Evolutionary conservation across 1,140 invertebrate genomes (phyloP), one percentile per base, ranked within the genome.

Genomic region (Leptoteleia sp.): DNA sequence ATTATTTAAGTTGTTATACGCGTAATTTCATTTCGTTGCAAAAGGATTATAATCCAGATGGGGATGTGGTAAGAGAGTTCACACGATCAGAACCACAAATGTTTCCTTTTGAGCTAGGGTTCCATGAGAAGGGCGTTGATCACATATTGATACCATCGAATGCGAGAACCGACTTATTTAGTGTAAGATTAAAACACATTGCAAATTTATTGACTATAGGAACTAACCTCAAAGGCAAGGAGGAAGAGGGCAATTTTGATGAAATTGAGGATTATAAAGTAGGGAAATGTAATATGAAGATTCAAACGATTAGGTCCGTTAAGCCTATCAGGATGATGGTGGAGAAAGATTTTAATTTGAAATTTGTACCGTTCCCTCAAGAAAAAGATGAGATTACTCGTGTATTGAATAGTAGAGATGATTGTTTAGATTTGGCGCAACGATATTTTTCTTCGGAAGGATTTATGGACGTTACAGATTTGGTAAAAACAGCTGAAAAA

Each of bases 401-500:
- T 15, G 7, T 72, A 6, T 25, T 12, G 15, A 72, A 72, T 11
- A n/a, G n/a, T 7, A 61, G 37, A 3, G 25, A 61, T 0, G 4
- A 52, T 40, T 71, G 67, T 52, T 6, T 15, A 0, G 13, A 45
- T 43, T 71, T n/a, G n/a, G n/a, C n/a, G n/a, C n/a, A n/a, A n/a
- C n/a, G n/a, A n/a, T n/a, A n/a, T n/a, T n/a, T n/a, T n/a, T n/a
- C n/a, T n/a, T n/a, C n/a, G n/a, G n/a, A n/a, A n/a, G n/a, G n/a
- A n/a, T n/a, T n/a, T n/a, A n/a, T n/a, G n/a, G n/a, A n/a, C n/a
- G n/a, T n/a, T n/a, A n/a, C n/a, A n/a, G n/a, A n/a, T n/a, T n/a
- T n/a, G n/a, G n/a, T n/a, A n/a, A n/a, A n/a, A n/a, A n/a, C n/a
- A n/a, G n/a, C n/a, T n/a, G n/a, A n/a, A n/a, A n/a, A n/a, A n/a